Evolutionary conservation across 1,140 invertebrate species (phyloP), one percentile per base, ranked within the genome.

Genomic region (Tenebrio molitor): DNA sequence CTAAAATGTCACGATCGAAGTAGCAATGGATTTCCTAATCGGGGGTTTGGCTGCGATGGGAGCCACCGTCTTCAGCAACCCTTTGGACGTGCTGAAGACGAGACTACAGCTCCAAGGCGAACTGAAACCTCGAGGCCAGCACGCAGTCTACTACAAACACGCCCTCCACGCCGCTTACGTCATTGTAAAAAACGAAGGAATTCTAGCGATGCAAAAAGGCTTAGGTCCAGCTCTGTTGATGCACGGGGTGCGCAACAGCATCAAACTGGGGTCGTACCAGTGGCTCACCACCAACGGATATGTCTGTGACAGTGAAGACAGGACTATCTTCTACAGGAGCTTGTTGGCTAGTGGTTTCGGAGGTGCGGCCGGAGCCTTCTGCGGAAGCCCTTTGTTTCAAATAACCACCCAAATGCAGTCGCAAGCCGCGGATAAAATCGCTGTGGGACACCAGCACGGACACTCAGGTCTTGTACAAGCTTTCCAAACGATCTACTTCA

Each of bases 81-180:
- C 89, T 2, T 85, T 97, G 33, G 95, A 98, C 81, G 94, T 97
- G 1, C 86, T 94, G 0, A 97, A 97, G 85, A 96, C 93, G 2
- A 86, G 95, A 16, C 88, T 97, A 74, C 95, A 97, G 80, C 84
- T 97, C 2, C 95, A 97, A 84, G 95, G 95, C 3, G 95, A 97
- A 83, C 80, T 97, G 4, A 87, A 89, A 79, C 88, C 89, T 0
- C 87, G 86, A 36, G 93, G 93, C 0, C 78, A 85, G 69, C 86
- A 88, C 75, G 80, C 81, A 1, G 83, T 89, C 2, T 83, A 86
- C 17, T 83, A 81, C 63, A 79, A 72, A 68, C 80, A 82, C 64
- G 77, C 75, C 6, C 69, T 78, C 7, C 81, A 83, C 63, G 80
- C 79, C 1, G 76, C 87, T 8, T 85, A 86, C 29, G 84, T 88